These are phyloP conservation scores for Sisor rabdophorus DNA, from an alignment of 2,113 vertebrate species.

Conservation along the genomic window DNA sequence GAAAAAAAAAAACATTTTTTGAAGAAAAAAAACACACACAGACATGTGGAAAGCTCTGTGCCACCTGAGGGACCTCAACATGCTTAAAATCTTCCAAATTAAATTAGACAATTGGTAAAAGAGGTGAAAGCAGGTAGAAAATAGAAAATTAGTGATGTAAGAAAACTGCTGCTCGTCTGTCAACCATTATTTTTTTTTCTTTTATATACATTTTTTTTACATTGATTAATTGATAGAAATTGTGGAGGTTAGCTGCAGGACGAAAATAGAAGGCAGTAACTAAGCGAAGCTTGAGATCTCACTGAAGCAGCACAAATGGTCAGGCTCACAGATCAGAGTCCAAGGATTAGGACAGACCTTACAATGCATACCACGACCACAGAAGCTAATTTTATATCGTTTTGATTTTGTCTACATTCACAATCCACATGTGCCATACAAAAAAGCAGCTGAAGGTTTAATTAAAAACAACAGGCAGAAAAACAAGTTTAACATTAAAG, in stretches of 20 bases:
- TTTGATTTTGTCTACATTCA: not conserved
- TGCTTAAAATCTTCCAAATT: not conserved
- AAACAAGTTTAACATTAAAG: too few relatives aligned
- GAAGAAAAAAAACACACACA: not conserved
- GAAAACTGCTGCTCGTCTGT: not conserved
- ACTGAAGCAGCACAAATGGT: constrained; percentile 7
- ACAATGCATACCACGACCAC: not conserved
- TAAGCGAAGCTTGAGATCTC: not conserved
- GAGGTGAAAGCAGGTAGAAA: not conserved
- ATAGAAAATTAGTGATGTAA: not conserved
- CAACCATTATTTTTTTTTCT: too few relatives aligned
- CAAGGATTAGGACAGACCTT: not conserved
- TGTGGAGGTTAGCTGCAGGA: not conserved
- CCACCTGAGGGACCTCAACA: constrained; percentile 9
- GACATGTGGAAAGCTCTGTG: not conserved
- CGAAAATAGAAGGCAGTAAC: constrained; percentile 26
- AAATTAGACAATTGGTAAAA: not conserved
- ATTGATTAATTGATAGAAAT: not conserved
- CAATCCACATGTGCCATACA: not conserved
- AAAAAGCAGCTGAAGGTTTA: not conserved
- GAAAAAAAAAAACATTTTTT: not conserved
- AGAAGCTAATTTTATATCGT: not conserved
- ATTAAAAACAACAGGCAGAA: not conserved
- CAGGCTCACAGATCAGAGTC: not conserved
- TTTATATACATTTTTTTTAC: not conserved